Percentiles rank a stretch among this genome's conserved stretches.
Conservation (phyloP, 2,888 invertebrate genomes). For the Marronus borbonicus region DNA sequence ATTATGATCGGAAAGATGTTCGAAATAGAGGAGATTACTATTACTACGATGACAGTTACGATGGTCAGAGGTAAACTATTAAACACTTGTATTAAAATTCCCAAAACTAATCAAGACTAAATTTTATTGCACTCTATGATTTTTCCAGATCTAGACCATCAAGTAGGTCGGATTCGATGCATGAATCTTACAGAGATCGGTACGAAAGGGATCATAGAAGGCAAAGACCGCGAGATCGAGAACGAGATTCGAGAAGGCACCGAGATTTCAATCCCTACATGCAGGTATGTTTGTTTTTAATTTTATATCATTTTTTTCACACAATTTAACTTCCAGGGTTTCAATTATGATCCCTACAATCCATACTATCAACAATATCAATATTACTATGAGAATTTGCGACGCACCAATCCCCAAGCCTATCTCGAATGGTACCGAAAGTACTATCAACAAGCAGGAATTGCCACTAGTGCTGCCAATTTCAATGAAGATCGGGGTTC, state of each 20-base stretch:
- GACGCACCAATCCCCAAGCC: slow-evolving; percentile 83
- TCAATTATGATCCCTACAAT: slow-evolving; percentile 74
- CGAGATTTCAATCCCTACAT: slow-evolving; percentile 67
- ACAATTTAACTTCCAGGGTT: slow-evolving; percentile 53
- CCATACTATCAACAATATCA: slow-evolving; percentile 75
- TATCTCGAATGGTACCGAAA: slow-evolving; percentile 86
- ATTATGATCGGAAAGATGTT: slow-evolving; percentile 66
- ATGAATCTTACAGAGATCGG: slow-evolving; percentile 66
- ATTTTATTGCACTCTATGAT: not conserved
- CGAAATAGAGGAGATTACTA: slow-evolving; percentile 63
- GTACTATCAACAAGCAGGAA: slow-evolving; percentile 71
- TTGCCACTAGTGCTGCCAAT: slow-evolving; percentile 56
- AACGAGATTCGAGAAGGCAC: slow-evolving; percentile 63
- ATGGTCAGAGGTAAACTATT: slow-evolving; percentile 52
- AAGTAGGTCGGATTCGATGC: slow-evolving; percentile 69
- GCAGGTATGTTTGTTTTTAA: slow-evolving; percentile 59
- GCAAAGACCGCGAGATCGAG: slow-evolving; percentile 62
- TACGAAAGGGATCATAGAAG: slow-evolving; percentile 66
- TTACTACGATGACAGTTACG: slow-evolving; percentile 68
- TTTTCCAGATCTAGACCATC: slow-evolving; percentile 65
- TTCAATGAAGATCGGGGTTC: slow-evolving; percentile 80
- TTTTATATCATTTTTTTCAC: not conserved
- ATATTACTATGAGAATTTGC: slow-evolving; percentile 85
- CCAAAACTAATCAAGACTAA: not conserved
- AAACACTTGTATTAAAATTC: not conserved